These are phyloP conservation scores for Argopecten irradians DNA, from an alignment of 1,140 invertebrate species.

Conservation along the genomic window DNA sequence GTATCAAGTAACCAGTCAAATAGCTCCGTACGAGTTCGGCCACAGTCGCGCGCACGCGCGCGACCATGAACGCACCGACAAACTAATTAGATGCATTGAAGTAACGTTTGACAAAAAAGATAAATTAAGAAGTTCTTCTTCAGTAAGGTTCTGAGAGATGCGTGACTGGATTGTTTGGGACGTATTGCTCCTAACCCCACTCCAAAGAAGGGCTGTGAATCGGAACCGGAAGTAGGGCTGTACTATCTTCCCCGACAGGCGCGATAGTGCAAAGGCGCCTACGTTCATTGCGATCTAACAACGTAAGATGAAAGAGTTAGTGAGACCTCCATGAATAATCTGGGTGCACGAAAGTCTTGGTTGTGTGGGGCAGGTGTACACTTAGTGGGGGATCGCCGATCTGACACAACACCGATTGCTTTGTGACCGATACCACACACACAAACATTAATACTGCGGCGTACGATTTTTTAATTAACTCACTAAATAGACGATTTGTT, in stretches of 20 bases:
- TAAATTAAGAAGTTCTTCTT: neutral
- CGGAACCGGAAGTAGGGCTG: neutral
- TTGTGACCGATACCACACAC: slow-evolving; percentile 14
- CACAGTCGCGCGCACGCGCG: neutral
- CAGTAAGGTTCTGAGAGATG: neutral
- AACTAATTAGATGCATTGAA: neutral
- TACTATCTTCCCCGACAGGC: neutral
- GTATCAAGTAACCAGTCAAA: neutral
- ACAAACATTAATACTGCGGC: neutral
- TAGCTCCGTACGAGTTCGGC: too few species aligned
- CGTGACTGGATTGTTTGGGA: neutral
- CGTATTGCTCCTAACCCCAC: neutral
- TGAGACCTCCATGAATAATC: neutral
- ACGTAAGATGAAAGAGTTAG: neutral
- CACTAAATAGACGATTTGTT: neutral
- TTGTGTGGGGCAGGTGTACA: neutral
- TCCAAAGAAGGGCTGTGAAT: neutral
- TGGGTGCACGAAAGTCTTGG: neutral
- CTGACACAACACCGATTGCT: neutral
- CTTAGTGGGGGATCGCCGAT: neutral
- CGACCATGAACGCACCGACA: neutral
- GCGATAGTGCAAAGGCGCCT: neutral
- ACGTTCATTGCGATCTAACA: neutral
- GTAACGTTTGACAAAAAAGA: neutral
- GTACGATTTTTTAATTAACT: neutral